Evolutionary conservation across 1,140 invertebrate genomes (phyloP).

Genomic region (Caenorhabditis inopinata): DNA sequence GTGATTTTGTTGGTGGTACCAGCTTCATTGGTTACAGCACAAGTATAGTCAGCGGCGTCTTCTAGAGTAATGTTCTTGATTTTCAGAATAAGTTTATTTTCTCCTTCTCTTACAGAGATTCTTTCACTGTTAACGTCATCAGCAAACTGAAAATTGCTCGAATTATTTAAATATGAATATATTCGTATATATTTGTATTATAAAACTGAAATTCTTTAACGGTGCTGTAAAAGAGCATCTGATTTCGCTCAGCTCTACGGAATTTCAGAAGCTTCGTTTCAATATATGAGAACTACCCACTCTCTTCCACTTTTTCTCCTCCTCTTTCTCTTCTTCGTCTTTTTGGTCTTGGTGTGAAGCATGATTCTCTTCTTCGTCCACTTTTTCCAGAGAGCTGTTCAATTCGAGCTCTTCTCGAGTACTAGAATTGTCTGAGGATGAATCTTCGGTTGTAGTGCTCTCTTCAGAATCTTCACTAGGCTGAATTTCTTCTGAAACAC

Average conservation of each 20-base stretch:
- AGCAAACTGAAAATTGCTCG: background rate
- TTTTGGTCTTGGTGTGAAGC: background rate
- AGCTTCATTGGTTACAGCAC: slow-evolving; percentile 42
- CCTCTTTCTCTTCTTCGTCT: slow-evolving; percentile 36
- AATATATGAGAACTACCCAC: too few relatives aligned
- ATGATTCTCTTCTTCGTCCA: slow-evolving; percentile 22
- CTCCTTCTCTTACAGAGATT: slow-evolving; percentile 24
- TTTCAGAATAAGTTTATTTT: slow-evolving; percentile 35
- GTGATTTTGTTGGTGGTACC: slow-evolving; percentile 26
- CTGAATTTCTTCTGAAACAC: background rate
- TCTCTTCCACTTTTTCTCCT: slow-evolving; percentile 36
- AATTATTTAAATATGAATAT: too few relatives aligned
- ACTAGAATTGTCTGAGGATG: background rate
- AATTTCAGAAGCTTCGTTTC: too few relatives aligned
- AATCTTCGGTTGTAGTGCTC: background rate
- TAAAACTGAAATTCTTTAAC: too few relatives aligned
- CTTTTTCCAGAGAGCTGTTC: background rate
- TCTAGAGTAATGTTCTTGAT: slow-evolving; percentile 26
- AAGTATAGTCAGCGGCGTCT: slow-evolving; percentile 46
- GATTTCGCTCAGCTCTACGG: too few relatives aligned
- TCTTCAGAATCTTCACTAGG: background rate
- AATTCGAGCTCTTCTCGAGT: background rate
- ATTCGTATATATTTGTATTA: too few relatives aligned
- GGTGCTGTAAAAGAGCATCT: too few relatives aligned
- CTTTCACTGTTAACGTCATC: slow-evolving; percentile 11